These are phyloP conservation scores for Loriculus beryllinus DNA, from an alignment of 2,797 vertebrate species.

Conservation along the genomic window DNA sequence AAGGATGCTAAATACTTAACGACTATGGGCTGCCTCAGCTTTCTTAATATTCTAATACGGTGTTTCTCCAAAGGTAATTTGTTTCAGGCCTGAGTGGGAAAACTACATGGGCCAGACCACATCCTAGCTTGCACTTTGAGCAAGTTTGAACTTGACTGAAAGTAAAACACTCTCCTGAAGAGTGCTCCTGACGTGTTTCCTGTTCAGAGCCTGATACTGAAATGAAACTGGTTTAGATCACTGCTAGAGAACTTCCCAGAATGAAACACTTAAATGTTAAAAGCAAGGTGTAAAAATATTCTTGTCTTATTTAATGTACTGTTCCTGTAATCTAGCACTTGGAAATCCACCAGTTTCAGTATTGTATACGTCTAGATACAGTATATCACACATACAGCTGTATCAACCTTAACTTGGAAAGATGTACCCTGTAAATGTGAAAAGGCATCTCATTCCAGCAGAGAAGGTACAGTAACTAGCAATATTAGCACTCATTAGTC, in stretches of 20 bases:
- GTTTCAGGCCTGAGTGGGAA: neutral
- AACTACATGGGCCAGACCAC: neutral
- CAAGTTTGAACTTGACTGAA: neutral
- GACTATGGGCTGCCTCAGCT: neutral
- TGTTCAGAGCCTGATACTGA: neutral
- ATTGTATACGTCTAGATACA: neutral
- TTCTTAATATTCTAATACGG: neutral
- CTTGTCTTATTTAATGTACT: neutral
- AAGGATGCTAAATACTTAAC: neutral
- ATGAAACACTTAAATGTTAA: neutral
- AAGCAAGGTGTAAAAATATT: slow-evolving; percentile 7
- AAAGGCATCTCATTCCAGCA: neutral
- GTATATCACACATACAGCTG: neutral
- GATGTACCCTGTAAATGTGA: slow-evolving; percentile 44
- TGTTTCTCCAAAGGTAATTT: neutral
- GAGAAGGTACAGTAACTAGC: neutral
- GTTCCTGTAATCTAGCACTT: neutral
- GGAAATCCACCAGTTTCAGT: neutral
- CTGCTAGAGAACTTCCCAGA: neutral
- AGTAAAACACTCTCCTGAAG: neutral
- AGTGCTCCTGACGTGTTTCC: neutral
- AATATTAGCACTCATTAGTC: neutral
- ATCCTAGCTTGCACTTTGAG: neutral
- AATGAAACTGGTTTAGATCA: neutral
- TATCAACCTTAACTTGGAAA: neutral